Base-by-base conservation (phyloP, 2,888 invertebrate species). In the Drosophila heteroneura region DNA sequence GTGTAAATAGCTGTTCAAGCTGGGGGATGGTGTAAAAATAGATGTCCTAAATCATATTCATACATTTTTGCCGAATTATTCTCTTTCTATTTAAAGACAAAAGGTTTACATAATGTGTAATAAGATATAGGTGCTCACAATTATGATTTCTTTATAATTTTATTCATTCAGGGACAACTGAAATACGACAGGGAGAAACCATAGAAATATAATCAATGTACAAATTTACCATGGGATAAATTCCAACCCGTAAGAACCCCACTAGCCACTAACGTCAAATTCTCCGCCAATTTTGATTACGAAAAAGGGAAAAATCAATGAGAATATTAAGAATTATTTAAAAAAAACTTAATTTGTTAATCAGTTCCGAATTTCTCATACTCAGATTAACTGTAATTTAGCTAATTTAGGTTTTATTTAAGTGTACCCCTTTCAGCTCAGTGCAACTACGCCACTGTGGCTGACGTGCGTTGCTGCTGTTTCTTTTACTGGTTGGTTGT, bases 401-500 rank as follows among this genome's bases (percentile, higher is more conserved):
- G 7, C 9, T 16, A 6, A 5, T 33, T 22, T 32, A 9, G 22
- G 16, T 33, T 32, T 22, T 16, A 9, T 9, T 16, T 5, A 30
- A 32, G 32, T 7, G 7, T 4, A 26, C 2, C 56, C 35, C 16
- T 37, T 39, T 56, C 1, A n/a, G 37, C 7, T 9, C 14, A 26
- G 19, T 26, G 16, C 16, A 26, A 47, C 47, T 39, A 53, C 79
- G 74, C 79, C 74, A 28, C 51, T 66, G 81, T 33, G 12, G 3
- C 9, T 32, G 14, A 47, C 28, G 35, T 63, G 47, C 33, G 35
- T 37, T 64, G 32, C 37, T 57, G 28, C 33, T 57, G 51, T 56
- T 56, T n/a, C 32, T 77, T 39, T 28, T 64, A 53, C 39, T 69
- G 22, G 52, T n/a, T 47, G 64, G 69, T 51, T 83, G 89, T 86